Conservation (phyloP, 2,888 invertebrate species). For the Pandemis cinnamomeana region DNA sequence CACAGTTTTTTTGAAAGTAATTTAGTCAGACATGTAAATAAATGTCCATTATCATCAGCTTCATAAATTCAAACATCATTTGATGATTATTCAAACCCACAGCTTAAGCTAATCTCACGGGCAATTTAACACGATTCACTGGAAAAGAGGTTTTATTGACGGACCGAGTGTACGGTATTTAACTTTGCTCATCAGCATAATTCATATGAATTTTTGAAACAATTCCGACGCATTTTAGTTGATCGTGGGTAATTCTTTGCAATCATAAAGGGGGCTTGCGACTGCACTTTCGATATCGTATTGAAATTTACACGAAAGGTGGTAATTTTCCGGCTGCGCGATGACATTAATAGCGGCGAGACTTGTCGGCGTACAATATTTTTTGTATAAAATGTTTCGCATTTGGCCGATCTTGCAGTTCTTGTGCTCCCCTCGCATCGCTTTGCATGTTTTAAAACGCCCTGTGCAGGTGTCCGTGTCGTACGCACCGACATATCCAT, state of each 20-base stretch:
- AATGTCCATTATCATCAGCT: slow-evolving; percentile 22
- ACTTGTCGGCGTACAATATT: slow-evolving; percentile 65
- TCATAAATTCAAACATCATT: slow-evolving; percentile 31
- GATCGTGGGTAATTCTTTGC: slow-evolving; percentile 50
- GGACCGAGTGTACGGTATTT: slow-evolving; percentile 63
- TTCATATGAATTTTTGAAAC: slow-evolving; percentile 67
- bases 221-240: slow-evolving; percentile 62
- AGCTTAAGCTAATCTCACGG: slow-evolving; percentile 64
- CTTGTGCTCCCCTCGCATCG: slow-evolving; percentile 57
- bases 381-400: slow-evolving; percentile 71
- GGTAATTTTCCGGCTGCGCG: slow-evolving; percentile 78
- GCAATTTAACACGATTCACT: slow-evolving; percentile 70
- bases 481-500: slow-evolving; percentile 23
- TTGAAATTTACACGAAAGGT: slow-evolving; percentile 79
- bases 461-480: slow-evolving; percentile 52
- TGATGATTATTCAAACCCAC: slow-evolving; percentile 28
- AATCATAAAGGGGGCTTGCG: slow-evolving; percentile 50
- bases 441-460: slow-evolving; percentile 63
- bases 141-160: slow-evolving; percentile 62
- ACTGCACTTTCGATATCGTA: slow-evolving; percentile 72
- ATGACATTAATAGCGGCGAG: slow-evolving; percentile 75
- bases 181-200: slow-evolving; percentile 67
- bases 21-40: slow-evolving; percentile 17
- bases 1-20: slow-evolving; percentile 7
- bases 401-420: slow-evolving; percentile 57